phyloP scores from a whole-genome alignment of 2,797 vertebrate species.

The Pygocentrus nattereri region DNA sequence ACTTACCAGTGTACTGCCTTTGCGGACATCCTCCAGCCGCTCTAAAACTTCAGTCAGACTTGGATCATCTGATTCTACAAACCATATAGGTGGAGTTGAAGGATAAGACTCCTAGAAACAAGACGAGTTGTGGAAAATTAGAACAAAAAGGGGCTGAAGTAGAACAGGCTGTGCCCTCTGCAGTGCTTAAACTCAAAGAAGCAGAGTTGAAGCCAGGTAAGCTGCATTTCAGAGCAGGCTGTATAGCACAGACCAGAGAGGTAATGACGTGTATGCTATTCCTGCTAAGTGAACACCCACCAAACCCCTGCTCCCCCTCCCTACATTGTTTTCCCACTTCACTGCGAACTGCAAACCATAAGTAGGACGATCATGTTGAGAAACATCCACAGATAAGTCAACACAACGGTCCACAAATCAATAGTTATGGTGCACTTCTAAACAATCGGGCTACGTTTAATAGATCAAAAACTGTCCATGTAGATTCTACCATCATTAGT shows the following conservation, averaged over 20 bases:
- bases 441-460: not conserved
- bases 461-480: not conserved
- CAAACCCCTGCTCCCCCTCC: slow-evolving; percentile 11
- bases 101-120: slow-evolving; percentile 91
- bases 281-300: slow-evolving; percentile 2
- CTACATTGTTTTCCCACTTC: slow-evolving; percentile 17
- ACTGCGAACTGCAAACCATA: not conserved
- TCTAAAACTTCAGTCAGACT: slow-evolving; percentile 95
- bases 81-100: slow-evolving; percentile 97
- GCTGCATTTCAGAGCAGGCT: not conserved
- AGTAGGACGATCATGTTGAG: not conserved
- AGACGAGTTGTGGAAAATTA: not conserved
- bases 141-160: not conserved
- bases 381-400: not conserved
- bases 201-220: not conserved
- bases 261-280: slow-evolving; percentile 19
- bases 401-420: not conserved
- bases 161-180: not conserved
- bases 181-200: not conserved
- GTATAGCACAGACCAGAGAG: not conserved
- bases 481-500: not conserved
- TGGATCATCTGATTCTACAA: slow-evolving; percentile 98
- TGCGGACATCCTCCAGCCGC: slow-evolving; percentile 93
- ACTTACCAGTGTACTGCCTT: slow-evolving; percentile 90
- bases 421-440: not conserved